These are phyloP conservation scores for Alsophila aescularia DNA, from an alignment of 2,888 invertebrate genomes.

Conservation along the genomic window DNA sequence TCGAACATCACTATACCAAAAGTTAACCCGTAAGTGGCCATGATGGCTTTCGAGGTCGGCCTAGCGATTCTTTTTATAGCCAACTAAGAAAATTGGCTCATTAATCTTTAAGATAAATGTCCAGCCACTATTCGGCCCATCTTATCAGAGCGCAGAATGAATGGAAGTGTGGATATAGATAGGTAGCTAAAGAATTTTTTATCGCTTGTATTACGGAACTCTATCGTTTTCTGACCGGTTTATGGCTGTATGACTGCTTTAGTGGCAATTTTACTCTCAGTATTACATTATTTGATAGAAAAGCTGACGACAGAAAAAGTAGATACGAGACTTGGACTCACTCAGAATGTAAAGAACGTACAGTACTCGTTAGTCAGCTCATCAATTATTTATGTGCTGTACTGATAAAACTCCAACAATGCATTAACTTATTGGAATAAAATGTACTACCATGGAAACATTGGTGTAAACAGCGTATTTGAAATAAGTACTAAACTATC, in stretches of 20 bases:
- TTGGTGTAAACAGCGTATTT: slow-evolving; percentile 17
- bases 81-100: slow-evolving; percentile 85
- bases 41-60: slow-evolving; percentile 67
- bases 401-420: slow-evolving; percentile 34
- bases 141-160: slow-evolving; percentile 78
- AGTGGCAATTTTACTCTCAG: slow-evolving; percentile 46
- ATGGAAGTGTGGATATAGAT: slow-evolving; percentile 68
- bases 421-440: slow-evolving; percentile 28
- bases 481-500: not conserved
- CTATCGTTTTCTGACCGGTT: slow-evolving; percentile 53
- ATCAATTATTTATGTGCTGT: slow-evolving; percentile 35
- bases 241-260: slow-evolving; percentile 49
- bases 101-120: slow-evolving; percentile 84
- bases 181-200: slow-evolving; percentile 61
- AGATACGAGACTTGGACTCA: slow-evolving; percentile 16
- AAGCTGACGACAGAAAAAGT: slow-evolving; percentile 25
- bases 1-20: slow-evolving; percentile 55
- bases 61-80: slow-evolving; percentile 83
- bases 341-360: slow-evolving; percentile 31
- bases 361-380: slow-evolving; percentile 16
- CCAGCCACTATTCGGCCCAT: slow-evolving; percentile 80
- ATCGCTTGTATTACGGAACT: slow-evolving; percentile 52
- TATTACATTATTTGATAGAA: slow-evolving; percentile 41
- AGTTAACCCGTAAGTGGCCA: slow-evolving; percentile 69
- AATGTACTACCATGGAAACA: slow-evolving; percentile 22